Evolutionary conservation across 2,888 invertebrate species (phyloP), one percentile per base, ranked within the genome.

Genomic region (Chromoteleia sp.): DNA sequence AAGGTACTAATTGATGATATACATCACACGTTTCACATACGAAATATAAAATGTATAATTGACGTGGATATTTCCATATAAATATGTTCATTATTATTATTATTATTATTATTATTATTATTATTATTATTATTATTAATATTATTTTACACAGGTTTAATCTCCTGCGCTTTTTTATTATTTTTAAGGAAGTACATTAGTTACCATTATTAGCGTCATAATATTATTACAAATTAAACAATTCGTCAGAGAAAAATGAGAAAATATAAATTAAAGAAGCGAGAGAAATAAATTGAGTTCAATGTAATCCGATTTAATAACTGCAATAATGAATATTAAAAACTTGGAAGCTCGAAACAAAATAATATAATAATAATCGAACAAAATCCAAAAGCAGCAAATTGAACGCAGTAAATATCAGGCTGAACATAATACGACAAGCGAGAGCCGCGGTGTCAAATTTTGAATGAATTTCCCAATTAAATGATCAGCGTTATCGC

Each of bases 401-500:
- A 63, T 33, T 19, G 14, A 54, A 54, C 56, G 36, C 52, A 25
- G 19, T 43, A 65, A 63, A 74, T 63, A 61, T 33, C 33, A 19
- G 43, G 41, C 52, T 54, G 39, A 54, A 14, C 73, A 65, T 74
- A 56, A 74, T 74, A 50, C 54, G 56, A 65, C 65, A 58, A 39
- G 36, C 65, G 45, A 29, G 39, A 48, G 61, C 41, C 45, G 33
- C 29, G 25, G 36, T 56, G 63, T 54, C 48, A 65, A 52, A 67
- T 77, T 80, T 77, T 81, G 83, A 81, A 83, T 80, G 84, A 80
- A 81, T 85, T 84, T 87, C 85, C 85, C 84, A 86, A 87, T 87
- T 86, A 87, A 87, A 81, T 84, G 87, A 87, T 86, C 86, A 87
- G 84, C 85, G 85, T 83, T 85, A 87, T 87, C 86, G 82, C 75